phyloP scores from a whole-genome alignment of 2,888 invertebrate genomes.

The Pocota personata region DNA sequence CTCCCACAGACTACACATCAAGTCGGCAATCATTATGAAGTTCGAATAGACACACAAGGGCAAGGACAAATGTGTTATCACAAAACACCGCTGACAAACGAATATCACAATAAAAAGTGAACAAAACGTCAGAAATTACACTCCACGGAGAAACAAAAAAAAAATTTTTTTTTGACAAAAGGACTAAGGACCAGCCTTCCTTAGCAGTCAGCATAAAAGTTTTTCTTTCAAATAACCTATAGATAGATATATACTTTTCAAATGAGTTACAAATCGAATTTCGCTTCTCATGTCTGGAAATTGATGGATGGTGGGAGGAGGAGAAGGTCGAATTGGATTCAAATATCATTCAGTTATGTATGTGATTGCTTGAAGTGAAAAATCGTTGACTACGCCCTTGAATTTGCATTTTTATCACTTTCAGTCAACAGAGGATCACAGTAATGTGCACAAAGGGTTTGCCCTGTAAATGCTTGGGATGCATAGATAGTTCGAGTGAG shows the following conservation, averaged over 20 bases:
- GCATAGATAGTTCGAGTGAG: background rate
- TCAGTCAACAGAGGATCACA: background rate
- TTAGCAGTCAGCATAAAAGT: background rate
- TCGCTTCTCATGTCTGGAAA: background rate
- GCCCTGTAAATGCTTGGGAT: background rate
- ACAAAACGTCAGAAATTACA: conserved; percentile 6
- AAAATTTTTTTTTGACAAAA: background rate
- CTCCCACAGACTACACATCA: background rate
- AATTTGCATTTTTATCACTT: conserved; percentile 33
- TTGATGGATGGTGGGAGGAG: background rate
- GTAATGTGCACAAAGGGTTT: background rate
- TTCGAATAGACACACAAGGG: conserved; percentile 21
- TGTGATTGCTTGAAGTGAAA: background rate
- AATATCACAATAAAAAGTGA: conserved; percentile 23
- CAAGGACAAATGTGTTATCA: conserved; percentile 9
- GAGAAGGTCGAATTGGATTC: background rate
- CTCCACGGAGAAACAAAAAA: background rate
- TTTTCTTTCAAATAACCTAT: background rate
- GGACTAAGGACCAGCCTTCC: background rate
- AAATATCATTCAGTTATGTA: conserved; percentile 24
- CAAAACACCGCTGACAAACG: background rate
- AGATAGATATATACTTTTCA: background rate
- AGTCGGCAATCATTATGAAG: conserved; percentile 23
- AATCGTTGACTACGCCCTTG: background rate
- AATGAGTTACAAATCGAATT: conserved; percentile 25